Conservation (phyloP, 1,140 invertebrate genomes). For the Hycleus phaleratus region DNA sequence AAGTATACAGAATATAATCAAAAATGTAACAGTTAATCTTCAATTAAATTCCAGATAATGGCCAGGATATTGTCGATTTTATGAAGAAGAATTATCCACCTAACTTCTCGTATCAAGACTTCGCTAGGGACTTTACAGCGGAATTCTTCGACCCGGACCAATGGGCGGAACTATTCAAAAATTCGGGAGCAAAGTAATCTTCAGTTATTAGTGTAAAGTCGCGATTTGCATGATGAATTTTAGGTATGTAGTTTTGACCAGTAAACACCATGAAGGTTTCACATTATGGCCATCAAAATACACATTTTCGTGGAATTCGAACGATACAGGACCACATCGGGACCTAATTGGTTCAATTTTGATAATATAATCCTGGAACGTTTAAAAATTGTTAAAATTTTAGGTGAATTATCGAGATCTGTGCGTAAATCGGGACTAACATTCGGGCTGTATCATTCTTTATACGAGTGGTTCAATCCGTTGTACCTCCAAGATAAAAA, state of each 20-base stretch:
- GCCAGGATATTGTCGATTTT: constrained; percentile 66
- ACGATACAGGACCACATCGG: constrained; percentile 72
- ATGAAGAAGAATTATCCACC: constrained; percentile 70
- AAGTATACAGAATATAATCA: constrained; percentile 42
- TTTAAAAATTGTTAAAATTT: constrained; percentile 25
- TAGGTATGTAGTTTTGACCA: constrained; percentile 80
- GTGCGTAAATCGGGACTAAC: constrained; percentile 55
- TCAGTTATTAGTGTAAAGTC: neutral
- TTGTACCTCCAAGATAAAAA: constrained; percentile 66
- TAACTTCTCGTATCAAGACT: constrained; percentile 75
- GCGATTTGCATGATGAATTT: neutral
- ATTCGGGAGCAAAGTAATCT: constrained; percentile 63
- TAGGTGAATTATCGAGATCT: constrained; percentile 58
- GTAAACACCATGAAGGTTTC: constrained; percentile 89
- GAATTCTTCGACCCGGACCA: constrained; percentile 69
- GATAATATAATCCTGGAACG: constrained; percentile 24
- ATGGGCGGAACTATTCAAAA: constrained; percentile 67
- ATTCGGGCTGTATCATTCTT: constrained; percentile 81
- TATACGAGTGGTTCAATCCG: constrained; percentile 87
- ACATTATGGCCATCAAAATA: constrained; percentile 79
- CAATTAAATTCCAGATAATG: neutral
- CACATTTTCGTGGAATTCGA: constrained; percentile 81
- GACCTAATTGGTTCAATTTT: constrained; percentile 58
- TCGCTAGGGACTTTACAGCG: constrained; percentile 67
- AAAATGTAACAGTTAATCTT: neutral